phyloP scores from a whole-genome alignment of 1,140 invertebrate species.

The Uloborus diversus region DNA sequence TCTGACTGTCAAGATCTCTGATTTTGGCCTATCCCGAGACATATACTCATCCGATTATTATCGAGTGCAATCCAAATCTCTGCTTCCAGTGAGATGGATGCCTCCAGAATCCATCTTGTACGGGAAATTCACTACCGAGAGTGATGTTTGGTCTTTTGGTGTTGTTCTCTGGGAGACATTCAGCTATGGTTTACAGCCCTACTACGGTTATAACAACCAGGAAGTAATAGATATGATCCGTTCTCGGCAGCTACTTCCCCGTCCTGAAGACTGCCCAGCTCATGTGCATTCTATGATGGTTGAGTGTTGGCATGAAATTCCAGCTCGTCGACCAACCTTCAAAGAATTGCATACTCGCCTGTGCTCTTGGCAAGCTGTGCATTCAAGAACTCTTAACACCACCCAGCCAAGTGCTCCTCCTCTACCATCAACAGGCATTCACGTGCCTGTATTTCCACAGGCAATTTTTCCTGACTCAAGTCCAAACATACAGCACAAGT shows the following conservation, averaged over 20 bases:
- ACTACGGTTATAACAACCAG: conserved; percentile 93
- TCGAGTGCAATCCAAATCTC: conserved; percentile 67
- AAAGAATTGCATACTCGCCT: conserved; percentile 74
- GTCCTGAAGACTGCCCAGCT: conserved; percentile 89
- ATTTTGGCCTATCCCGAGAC: conserved; percentile 91
- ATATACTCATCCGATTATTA: conserved; percentile 85
- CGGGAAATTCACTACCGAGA: conserved; percentile 95
- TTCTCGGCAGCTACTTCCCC: conserved; percentile 86
- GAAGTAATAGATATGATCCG: conserved; percentile 98
- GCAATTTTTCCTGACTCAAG: conserved; percentile 33
- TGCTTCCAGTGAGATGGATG: conserved; percentile 79
- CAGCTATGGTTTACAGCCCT: conserved; percentile 93
- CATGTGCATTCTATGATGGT: conserved; percentile 93
- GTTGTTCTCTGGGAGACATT: conserved; percentile 98
- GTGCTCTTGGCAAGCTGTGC: conserved; percentile 71
- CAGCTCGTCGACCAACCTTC: conserved; percentile 88
- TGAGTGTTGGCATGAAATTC: conserved; percentile 96
- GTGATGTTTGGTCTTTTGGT: conserved; percentile 98
- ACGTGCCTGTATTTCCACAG: conserved; percentile 50
- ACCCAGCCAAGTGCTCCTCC: conserved; percentile 64
- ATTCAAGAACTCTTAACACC: conserved; percentile 60
- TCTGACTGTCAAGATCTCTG: conserved; percentile 93
- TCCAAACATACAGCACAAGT: conserved; percentile 32
- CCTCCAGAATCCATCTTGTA: conserved; percentile 96
- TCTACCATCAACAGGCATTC: conserved; percentile 29